phyloP scores from a whole-genome alignment of 2,888 invertebrate species.

The Pediacus dermestoides region DNA sequence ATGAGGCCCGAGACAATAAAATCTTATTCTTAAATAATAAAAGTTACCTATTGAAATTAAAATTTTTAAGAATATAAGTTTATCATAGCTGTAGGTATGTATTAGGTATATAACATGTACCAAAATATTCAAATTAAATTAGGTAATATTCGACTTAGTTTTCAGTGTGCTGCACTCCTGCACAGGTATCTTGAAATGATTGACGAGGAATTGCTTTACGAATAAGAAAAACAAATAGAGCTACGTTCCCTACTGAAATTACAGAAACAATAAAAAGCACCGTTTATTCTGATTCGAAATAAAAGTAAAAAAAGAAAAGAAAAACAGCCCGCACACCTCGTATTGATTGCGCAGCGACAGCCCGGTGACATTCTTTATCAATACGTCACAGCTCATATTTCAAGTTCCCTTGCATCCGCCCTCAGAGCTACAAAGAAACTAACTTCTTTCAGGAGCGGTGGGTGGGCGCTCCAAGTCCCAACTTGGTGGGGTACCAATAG shows the following conservation, averaged over 20 bases:
- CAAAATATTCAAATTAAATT: too few relatives aligned
- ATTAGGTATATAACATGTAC: too few relatives aligned
- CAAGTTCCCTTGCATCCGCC: slow-evolving; percentile 52
- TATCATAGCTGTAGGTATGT: slow-evolving; percentile 5
- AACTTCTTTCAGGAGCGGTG: slow-evolving; percentile 49
- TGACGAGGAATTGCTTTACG: slow-evolving; percentile 28
- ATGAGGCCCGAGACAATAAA: too few relatives aligned
- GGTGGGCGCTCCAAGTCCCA: slow-evolving; percentile 37
- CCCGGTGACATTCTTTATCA: slow-evolving; percentile 67
- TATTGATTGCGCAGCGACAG: slow-evolving; percentile 59
- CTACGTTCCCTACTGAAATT: too few relatives aligned
- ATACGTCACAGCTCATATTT: slow-evolving; percentile 55
- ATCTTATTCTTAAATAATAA: slow-evolving; percentile 7
- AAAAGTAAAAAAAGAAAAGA: slow-evolving; percentile 23
- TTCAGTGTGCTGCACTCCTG: neutral
- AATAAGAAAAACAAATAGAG: slow-evolving; percentile 33
- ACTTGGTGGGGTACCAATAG: slow-evolving; percentile 43
- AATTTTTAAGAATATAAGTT: slow-evolving; percentile 7
- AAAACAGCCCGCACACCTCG: slow-evolving; percentile 44
- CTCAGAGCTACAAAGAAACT: slow-evolving; percentile 60
- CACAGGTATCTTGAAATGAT: slow-evolving; percentile 14
- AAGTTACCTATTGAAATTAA: slow-evolving; percentile 4
- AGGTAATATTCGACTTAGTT: too few relatives aligned
- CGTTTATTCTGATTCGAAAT: slow-evolving; percentile 35
- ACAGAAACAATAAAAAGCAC: too few relatives aligned